A percentile compares a stretch with the other conserved stretches of the same genome.
Evolutionary conservation across 2,888 invertebrate genomes (phyloP).

Genomic region (Trissolcus japonicus): DNA sequence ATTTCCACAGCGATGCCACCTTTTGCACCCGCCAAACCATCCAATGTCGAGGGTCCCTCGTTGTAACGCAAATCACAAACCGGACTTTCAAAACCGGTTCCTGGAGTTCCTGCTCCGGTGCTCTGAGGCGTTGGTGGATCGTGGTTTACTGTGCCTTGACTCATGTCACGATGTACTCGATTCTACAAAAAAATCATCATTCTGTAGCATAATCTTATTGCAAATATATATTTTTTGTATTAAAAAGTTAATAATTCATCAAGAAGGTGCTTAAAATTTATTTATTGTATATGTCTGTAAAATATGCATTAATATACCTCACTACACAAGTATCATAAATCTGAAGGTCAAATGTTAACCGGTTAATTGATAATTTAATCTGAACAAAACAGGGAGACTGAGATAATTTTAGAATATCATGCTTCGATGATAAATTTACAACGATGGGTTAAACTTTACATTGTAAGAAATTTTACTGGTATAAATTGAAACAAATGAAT

Average conservation of each 20-base stretch:
- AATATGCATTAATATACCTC: no score
- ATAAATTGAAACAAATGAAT: no score
- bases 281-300: no score
- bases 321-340: neutral
- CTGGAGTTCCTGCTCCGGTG: conserved; percentile 69
- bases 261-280: no score
- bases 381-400: conserved; percentile 1
- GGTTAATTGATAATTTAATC: conserved; percentile 15
- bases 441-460: no score
- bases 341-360: conserved; percentile 5
- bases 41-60: conserved; percentile 74
- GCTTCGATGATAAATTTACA: no score
- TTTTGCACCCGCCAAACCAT: conserved; percentile 68
- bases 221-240: neutral
- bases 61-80: conserved; percentile 75
- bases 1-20: conserved; percentile 73
- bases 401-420: no score
- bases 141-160: conserved; percentile 70
- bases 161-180: conserved; percentile 82
- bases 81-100: conserved; percentile 74
- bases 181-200: conserved; percentile 70
- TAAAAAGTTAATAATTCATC: no score
- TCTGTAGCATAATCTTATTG: neutral
- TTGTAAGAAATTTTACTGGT: no score
- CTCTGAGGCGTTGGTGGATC: conserved; percentile 74